Conservation (phyloP, 2,113 vertebrate species). For the Oryzias curvinotus region DNA sequence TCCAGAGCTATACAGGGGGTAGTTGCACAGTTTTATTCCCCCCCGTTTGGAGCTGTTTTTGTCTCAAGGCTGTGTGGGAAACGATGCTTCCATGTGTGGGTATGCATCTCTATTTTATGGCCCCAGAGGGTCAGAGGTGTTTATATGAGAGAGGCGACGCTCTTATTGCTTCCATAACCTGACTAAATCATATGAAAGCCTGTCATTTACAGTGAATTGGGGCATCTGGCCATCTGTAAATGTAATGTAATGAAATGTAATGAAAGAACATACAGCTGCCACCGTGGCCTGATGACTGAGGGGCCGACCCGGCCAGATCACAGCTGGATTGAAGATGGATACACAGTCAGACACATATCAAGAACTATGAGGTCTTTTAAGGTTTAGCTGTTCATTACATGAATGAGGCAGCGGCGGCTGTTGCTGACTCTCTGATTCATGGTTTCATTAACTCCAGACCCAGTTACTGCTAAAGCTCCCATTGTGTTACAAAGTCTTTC, state of each 20-base stretch:
- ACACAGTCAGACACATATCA: constrained; percentile 8
- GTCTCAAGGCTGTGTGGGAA: constrained; percentile 1
- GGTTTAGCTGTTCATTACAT: not conserved
- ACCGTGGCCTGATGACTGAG: constrained; percentile 2
- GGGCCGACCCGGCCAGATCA: constrained; percentile 32
- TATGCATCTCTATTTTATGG: constrained; percentile 53
- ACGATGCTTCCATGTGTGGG: constrained; percentile 16
- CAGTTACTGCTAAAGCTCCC: constrained; percentile 1
- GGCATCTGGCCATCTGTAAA: constrained; percentile 71
- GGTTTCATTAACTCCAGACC: constrained; percentile 18
- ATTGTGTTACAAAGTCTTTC: not conserved
- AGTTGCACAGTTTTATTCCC: too few relatives aligned
- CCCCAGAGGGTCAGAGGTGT: constrained; percentile 61
- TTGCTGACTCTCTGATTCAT: constrained; percentile 5
- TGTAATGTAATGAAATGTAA: constrained; percentile 69
- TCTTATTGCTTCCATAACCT: constrained; percentile 72
- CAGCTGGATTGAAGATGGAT: constrained; percentile 2
- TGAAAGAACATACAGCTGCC: constrained; percentile 53
- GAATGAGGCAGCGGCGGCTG: not conserved
- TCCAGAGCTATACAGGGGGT: constrained; percentile 22
- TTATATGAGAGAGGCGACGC: constrained; percentile 65
- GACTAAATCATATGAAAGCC: constrained; percentile 69
- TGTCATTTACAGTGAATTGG: constrained; percentile 69
- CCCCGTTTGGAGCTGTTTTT: constrained; percentile 33
- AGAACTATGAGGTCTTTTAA: constrained; percentile 7